Conservation (phyloP, 2,113 vertebrate genomes). For the Phoenicopterus ruber region DNA sequence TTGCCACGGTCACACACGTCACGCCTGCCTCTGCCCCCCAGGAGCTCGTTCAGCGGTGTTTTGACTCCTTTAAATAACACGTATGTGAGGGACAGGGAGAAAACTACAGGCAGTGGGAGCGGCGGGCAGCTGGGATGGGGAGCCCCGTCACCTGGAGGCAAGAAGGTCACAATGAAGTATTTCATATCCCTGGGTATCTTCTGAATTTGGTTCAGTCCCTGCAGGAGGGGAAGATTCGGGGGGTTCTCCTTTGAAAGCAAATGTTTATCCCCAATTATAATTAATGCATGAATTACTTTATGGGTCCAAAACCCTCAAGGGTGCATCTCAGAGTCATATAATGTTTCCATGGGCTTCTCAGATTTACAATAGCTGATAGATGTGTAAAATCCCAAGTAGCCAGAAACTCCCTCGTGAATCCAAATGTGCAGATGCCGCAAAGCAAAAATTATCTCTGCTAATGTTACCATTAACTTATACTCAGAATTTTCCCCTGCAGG, state of each 20-base stretch:
- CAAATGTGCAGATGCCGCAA: background rate
- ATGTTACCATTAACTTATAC: background rate
- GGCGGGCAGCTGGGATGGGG: background rate
- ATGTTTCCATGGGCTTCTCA: background rate
- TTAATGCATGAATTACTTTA: background rate
- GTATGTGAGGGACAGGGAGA: background rate
- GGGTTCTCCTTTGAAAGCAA: background rate
- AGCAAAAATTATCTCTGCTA: background rate
- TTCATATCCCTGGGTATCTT: background rate
- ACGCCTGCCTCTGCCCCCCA: background rate
- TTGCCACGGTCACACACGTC: fast-evolving
- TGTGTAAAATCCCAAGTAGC: background rate
- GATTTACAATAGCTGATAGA: background rate
- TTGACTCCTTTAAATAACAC: background rate
- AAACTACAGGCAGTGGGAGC: background rate
- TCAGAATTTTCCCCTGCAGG: background rate
- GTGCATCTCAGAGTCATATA: background rate
- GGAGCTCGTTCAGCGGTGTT: background rate
- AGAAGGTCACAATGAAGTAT: background rate
- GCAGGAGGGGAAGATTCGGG: fast-evolving
- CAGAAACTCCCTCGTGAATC: background rate
- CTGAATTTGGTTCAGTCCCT: background rate
- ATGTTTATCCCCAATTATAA: background rate
- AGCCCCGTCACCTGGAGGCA: background rate
- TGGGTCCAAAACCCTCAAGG: background rate